phyloP scores from a whole-genome alignment of 2,888 invertebrate genomes.

The Epinotia demarniana region DNA sequence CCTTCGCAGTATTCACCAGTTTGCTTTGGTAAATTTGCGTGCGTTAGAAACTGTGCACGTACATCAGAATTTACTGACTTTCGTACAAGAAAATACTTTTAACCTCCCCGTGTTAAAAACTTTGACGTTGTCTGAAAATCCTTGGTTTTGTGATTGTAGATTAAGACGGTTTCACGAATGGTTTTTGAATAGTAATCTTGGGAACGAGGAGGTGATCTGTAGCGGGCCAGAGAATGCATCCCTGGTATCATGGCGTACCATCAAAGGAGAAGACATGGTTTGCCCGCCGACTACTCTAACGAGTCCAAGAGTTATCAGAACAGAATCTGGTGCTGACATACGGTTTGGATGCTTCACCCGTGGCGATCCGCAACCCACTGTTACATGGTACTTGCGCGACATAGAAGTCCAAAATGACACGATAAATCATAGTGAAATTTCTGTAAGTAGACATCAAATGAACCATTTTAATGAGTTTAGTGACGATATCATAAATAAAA shows the following conservation, averaged over 20 bases:
- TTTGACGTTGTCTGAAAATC: slow-evolving; percentile 92
- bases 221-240: slow-evolving; percentile 87
- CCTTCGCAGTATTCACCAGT: slow-evolving; percentile 88
- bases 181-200: slow-evolving; percentile 91
- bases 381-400: slow-evolving; percentile 92
- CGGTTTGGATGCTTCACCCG: slow-evolving; percentile 91
- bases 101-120: slow-evolving; percentile 87
- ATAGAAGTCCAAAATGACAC: slow-evolving; percentile 67
- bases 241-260: slow-evolving; percentile 89
- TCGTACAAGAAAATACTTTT: slow-evolving; percentile 82
- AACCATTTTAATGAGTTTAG: slow-evolving; percentile 70
- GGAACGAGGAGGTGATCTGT: slow-evolving; percentile 89
- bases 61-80: slow-evolving; percentile 90
- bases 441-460: slow-evolving; percentile 64
- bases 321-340: slow-evolving; percentile 92
- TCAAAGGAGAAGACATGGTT: slow-evolving; percentile 90
- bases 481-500: slow-evolving; percentile 75
- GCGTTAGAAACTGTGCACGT: slow-evolving; percentile 93
- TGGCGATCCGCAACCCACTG: slow-evolving; percentile 92
- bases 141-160: slow-evolving; percentile 96
- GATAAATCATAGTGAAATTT: slow-evolving; percentile 67
- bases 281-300: slow-evolving; percentile 90
- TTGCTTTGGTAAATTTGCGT: slow-evolving; percentile 90
- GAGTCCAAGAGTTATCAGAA: slow-evolving; percentile 85
- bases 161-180: slow-evolving; percentile 92